Percentiles rank a stretch among this genome's conserved stretches.
Evolutionary conservation across 2,888 invertebrate species (phyloP).

Genomic region (Sceliomorpha sp.): DNA sequence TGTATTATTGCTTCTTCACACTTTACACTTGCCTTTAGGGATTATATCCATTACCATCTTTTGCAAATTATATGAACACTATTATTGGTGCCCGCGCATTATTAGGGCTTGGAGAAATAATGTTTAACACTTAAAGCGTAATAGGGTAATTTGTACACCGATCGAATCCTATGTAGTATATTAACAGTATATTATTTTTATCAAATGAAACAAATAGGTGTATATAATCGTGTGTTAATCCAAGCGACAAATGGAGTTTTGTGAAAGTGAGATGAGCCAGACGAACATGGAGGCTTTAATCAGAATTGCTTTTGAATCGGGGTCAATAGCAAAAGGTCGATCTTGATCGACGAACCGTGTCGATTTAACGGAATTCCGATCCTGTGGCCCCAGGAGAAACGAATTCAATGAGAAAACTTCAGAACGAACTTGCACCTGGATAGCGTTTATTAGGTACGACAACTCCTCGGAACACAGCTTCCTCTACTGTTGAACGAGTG

Average conservation of each 20-base stretch:
- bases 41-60: too few relatives aligned
- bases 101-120: too few relatives aligned
- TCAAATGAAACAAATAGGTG: too few relatives aligned
- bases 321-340: slow-evolving; percentile 54
- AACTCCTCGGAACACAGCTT: slow-evolving; percentile 33
- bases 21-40: too few relatives aligned
- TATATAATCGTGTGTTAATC: slow-evolving; percentile 23
- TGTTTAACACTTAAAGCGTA: too few relatives aligned
- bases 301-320: slow-evolving; percentile 39
- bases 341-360: slow-evolving; percentile 64
- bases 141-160: too few relatives aligned
- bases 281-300: slow-evolving; percentile 25
- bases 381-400: slow-evolving; percentile 38
- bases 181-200: too few relatives aligned
- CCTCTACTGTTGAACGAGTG: slow-evolving; percentile 27
- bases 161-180: too few relatives aligned
- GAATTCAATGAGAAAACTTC: slow-evolving; percentile 49
- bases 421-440: slow-evolving; percentile 39
- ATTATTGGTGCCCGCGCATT: too few relatives aligned
- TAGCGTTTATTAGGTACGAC: slow-evolving; percentile 44
- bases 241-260: slow-evolving; percentile 31
- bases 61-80: too few relatives aligned
- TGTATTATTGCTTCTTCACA: too few relatives aligned
- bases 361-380: slow-evolving; percentile 69
- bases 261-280: slow-evolving; percentile 17